Base-by-base conservation (phyloP, 2,113 vertebrate genomes). In the Dipodomys ordii region DNA sequence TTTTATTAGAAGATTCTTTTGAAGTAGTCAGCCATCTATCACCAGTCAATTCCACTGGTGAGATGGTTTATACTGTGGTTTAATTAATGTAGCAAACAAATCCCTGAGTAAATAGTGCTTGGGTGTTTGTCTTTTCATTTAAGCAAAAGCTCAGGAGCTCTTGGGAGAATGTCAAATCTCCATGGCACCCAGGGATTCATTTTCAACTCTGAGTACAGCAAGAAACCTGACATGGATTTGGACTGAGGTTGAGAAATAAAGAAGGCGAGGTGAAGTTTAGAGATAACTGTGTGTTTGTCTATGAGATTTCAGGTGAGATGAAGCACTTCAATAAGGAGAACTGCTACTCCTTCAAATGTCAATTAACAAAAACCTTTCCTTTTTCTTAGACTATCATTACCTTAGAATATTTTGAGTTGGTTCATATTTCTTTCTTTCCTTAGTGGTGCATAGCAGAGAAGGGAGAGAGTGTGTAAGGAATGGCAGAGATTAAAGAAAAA, bases 21-120 rank as follows among this genome's bases (percentile, higher is more conserved):
- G 71, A 83, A 83, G 49, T 71, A 76, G 27, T 44, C 71, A 65
- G 46, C 8, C 92, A 35, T 60, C 13, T 90, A 23, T 85, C 78
- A 11, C 9, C 9, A 11, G 49, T 94, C 79, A 71, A 39, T 89
- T 93, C 27, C 23, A 78, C 78, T 92, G 35, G 5, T 80, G 90
- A 88, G 35, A 53, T 25, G 19, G 19, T 2, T 89, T 83, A 25
- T 53, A 60, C n/a, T 64, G 4, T 83, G 95, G 97, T 98, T 97
- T 97, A 97, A 97, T 97, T 97, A 97, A 87, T 92, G 72, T 93
- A 74, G 30, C 49, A 95, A 95, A 68, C 30, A 92, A 96, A 95
- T 90, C 93, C 82, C 82, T 92, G n/a, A 76, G 93, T 46, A 96
- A 96, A 97, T 93, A 90, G 90, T 95, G 79, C 88, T 97, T 96